Base-by-base conservation (phyloP, 2,113 vertebrate genomes). In the Macroglossus sobrinus region DNA sequence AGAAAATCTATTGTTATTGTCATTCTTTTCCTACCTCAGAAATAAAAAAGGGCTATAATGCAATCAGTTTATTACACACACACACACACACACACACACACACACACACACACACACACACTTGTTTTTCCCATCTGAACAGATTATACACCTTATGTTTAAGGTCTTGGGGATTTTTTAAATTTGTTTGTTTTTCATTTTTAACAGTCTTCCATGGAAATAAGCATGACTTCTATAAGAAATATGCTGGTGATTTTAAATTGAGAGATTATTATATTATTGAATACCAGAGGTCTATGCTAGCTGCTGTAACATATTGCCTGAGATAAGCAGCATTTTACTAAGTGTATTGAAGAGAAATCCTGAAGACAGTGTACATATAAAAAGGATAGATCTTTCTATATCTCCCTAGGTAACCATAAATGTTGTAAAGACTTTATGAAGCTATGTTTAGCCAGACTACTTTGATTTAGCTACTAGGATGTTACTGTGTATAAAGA, bases 271-370 rank as follows among this genome's bases (percentile, higher is more conserved):
- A 84, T 82, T 95, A 91, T 33, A 92, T 57, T 68, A 91, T 4
- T 71, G 76, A 79, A 57, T 9, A 79, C 68, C 71, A 84, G 97
- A 63, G 63, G 82, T 55, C 28, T 80, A 64, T 69, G 85, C 57
- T 43, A 94, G 82, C 79, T 96, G 18, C 68, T 87, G 72, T 35
- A 97, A 97, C 94, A 87, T 74, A 96, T 4, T 96, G 64, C 72
- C 26, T 30, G 75, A 96, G 84, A 84, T 33, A 92, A 97, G 91
- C 22, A 74, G 85, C 88, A 35, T 84, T 57, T 89, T 26, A 88
- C n/a, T 79, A 30, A 76, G 0, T 2, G 76, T 84, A 95, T 47
- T 69, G 61, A 22, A 96, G 24, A 97, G n/a, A 84, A 78, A 84
- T 80, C 28, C 40, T 43, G 18, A 89, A 79, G 22, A 24, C 2